These are phyloP conservation scores for Mycogona germanica DNA, from an alignment of 2,888 invertebrate species.

Conservation along the genomic window DNA sequence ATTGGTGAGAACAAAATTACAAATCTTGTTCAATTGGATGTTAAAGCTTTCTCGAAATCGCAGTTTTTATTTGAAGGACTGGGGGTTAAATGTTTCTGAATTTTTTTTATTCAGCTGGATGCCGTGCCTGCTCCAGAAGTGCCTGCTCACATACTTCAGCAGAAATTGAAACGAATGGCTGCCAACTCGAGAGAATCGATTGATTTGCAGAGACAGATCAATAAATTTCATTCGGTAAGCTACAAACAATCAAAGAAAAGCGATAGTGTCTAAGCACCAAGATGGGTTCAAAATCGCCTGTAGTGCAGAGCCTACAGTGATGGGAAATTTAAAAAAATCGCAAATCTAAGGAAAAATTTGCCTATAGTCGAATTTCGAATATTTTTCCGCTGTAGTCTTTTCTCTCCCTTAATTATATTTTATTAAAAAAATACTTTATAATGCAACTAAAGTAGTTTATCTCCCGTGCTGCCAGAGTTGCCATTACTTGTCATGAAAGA, in stretches of 20 bases:
- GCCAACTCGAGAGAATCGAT: slow-evolving; percentile 25
- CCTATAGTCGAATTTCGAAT: no score
- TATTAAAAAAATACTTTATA: slow-evolving; percentile 2
- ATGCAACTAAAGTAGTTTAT: no score
- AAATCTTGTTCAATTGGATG: no score
- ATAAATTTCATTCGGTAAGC: slow-evolving; percentile 28
- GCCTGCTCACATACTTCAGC: slow-evolving; percentile 32
- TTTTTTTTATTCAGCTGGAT: slow-evolving; percentile 28
- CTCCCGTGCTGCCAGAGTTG: no score
- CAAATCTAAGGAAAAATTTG: no score
- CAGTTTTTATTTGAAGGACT: background rate
- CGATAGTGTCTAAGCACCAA: no score
- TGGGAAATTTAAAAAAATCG: no score
- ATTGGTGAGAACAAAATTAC: no score
- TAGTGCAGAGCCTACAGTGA: no score
- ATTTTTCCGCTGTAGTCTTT: background rate
- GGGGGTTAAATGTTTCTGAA: background rate
- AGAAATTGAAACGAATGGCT: slow-evolving; percentile 28
- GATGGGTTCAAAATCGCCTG: no score
- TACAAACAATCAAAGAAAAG: background rate
- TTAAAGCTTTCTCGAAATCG: no score
- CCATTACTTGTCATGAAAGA: no score
- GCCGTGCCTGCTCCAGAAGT: slow-evolving; percentile 37
- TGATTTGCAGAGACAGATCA: slow-evolving; percentile 26
- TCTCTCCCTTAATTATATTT: background rate